These are phyloP conservation scores for Staurois parvus DNA, from an alignment of 2,797 vertebrate species.

Conservation along the genomic window DNA sequence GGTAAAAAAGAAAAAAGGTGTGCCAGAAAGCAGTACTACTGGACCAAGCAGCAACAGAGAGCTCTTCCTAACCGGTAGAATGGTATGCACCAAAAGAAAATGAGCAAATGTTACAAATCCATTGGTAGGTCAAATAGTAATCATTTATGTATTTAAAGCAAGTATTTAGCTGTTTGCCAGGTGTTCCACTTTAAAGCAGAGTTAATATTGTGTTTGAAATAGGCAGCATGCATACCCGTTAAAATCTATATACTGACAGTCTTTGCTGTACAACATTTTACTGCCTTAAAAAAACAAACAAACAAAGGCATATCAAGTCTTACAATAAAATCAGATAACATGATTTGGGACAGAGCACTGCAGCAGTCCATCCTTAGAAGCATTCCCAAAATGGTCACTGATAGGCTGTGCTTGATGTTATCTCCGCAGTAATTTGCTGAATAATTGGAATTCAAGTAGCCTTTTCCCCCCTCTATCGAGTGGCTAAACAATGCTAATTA, in stretches of 20 bases:
- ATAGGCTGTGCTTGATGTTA: conserved; percentile 52
- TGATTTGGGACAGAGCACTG: conserved; percentile 25
- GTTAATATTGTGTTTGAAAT: not conserved
- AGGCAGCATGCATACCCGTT: not conserved
- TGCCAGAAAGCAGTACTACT: too few relatives aligned
- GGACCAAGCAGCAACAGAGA: too few relatives aligned
- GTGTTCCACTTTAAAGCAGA: not conserved
- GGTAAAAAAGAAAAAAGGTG: too few relatives aligned
- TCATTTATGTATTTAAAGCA: not conserved
- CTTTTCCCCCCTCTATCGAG: conserved; percentile 47
- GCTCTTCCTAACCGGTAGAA: too few relatives aligned
- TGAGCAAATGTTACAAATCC: too few relatives aligned
- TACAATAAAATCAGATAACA: conserved; percentile 6
- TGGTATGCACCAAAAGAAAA: too few relatives aligned
- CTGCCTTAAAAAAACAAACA: not conserved
- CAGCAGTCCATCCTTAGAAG: conserved; percentile 15
- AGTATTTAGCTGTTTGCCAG: too few relatives aligned
- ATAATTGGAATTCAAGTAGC: conserved; percentile 59
- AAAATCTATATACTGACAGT: not conserved
- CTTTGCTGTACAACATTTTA: too few relatives aligned
- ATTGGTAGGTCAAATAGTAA: too few relatives aligned
- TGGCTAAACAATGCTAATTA: conserved; percentile 61
- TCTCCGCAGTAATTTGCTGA: conserved; percentile 51
- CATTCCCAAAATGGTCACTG: conserved; percentile 38
- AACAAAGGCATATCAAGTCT: not conserved